Evolutionary conservation across 2,113 vertebrate genomes (phyloP), one percentile per base, ranked within the genome.

Genomic region (Zapus hudsonius): DNA sequence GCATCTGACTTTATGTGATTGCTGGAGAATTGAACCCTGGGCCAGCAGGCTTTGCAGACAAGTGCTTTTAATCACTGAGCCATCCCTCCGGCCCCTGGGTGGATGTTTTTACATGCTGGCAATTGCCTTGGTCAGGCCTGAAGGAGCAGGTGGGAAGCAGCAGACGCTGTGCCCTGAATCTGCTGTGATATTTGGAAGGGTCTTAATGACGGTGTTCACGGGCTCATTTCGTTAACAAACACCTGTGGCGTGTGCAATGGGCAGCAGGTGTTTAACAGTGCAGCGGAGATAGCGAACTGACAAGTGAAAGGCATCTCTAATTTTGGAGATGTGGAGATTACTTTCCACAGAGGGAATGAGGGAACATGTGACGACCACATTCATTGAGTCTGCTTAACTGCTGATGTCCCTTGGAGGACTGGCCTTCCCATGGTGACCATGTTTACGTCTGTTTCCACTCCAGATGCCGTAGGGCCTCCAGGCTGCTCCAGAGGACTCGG

Each of bases 391-490:
- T 25, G 29, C 59, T 40, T 61, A 12, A 7, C 19, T 7, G 16
- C 69, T 25, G 6, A 15, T 0, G 33, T n/a, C 38, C 80, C 59
- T 23, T 0, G 4, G 7, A 4, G n/a, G 29, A 31, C 25, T 4
- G 8, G 47, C 3, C 33, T 15, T 85, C 66, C 75, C 20, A 7
- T n/a, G n/a, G 63, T 59, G 72, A 38, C 8, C 2, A 29, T 73
- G 67, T 57, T 61, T 8, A 3, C 47, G 31, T 47, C 5, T 95
- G 61, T 79, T 97, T 85, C 22, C 8, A 22, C 96, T 95, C 33
- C 90, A 98, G 98, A 97, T 96, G 97, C 80, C 36, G 64, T 63
- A 91, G 31, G 0, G 5, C 84, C 27, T 9, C 25, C 0, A 3
- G 25, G 4, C 69, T 36, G 0, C 0, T 0, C 8, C 0, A 15